phyloP scores from a whole-genome alignment of 2,797 vertebrate genomes.

The Lerista edwardsae region DNA sequence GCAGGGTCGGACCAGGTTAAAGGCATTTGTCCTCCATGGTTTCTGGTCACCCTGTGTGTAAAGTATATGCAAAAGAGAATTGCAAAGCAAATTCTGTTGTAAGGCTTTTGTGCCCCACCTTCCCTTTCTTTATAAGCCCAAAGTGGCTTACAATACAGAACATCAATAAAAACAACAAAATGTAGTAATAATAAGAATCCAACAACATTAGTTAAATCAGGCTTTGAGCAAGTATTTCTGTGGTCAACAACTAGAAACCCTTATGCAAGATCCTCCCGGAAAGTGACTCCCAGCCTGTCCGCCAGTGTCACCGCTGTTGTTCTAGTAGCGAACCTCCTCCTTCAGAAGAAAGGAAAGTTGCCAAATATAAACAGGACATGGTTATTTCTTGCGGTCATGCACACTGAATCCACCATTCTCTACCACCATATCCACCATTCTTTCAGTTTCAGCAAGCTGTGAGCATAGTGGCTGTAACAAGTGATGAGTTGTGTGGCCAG shows the following conservation, averaged over 20 bases:
- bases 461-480: not conserved
- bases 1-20: no score
- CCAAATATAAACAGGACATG: not conserved
- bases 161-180: no score
- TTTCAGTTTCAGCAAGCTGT: not conserved
- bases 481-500: not conserved
- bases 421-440: not conserved
- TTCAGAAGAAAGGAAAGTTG: not conserved
- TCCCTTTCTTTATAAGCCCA: no score
- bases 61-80: not conserved
- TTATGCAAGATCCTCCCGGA: not conserved
- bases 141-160: no score
- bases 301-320: not conserved
- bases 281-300: not conserved
- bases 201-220: not conserved
- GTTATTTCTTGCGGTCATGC: not conserved
- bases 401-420: no score
- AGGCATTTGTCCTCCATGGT: no score
- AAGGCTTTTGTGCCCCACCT: not conserved
- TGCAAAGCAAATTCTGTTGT: not conserved
- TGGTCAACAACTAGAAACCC: not conserved
- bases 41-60: not conserved
- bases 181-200: no score
- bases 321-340: not conserved
- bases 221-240: not conserved